Base-by-base conservation (phyloP, 2,113 vertebrate genomes). In the Eupsittula cactorum region DNA sequence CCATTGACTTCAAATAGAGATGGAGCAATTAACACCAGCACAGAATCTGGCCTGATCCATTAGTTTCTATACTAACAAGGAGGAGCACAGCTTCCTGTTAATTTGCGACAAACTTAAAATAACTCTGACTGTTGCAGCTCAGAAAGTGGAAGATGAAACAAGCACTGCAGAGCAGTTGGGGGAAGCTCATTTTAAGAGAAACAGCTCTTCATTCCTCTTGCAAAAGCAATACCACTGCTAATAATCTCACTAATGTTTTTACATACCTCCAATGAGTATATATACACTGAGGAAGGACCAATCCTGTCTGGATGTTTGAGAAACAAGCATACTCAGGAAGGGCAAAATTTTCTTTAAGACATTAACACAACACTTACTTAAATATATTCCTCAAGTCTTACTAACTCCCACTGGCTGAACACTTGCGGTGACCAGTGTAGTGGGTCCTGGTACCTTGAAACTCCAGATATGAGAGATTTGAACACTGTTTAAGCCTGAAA, bases 1-100 rank as follows among this genome's bases (percentile, higher is more conserved):
- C 65, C 77, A 59, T 65, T 93, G 74, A 88, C 86, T 94, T 95
- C 74, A 91, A 91, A 95, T 7, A 35, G 41, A 49, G 44, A 41
- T 9, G 23, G 49, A 79, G 53, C 65, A 95, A 87, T 93, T 93
- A 93, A 81, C 39, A 76, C n/a, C n/a, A 73, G 49, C 47, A 33
- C n/a, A 33, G 13, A 92, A 79, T n/a, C 27, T 52, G 33, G 46
- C 44, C 80, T 75, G 65, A 88, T 59, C 76, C 63, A 52, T 73
- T 84, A 77, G 55, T 27, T 90, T 69, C 50, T 20, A 12, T 27
- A 52, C 35, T 78, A 73, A 71, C 27, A 88, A 91, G 42, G 21
- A 13, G 37, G 25, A 83, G 42, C 18, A 50, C 12, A 64, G 57
- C 69, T 71, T 52, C 59, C 39, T 84, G 39, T 55, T 95, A 82